phyloP scores from a whole-genome alignment of 2,797 vertebrate genomes.

The Phylloscopus collybita region DNA sequence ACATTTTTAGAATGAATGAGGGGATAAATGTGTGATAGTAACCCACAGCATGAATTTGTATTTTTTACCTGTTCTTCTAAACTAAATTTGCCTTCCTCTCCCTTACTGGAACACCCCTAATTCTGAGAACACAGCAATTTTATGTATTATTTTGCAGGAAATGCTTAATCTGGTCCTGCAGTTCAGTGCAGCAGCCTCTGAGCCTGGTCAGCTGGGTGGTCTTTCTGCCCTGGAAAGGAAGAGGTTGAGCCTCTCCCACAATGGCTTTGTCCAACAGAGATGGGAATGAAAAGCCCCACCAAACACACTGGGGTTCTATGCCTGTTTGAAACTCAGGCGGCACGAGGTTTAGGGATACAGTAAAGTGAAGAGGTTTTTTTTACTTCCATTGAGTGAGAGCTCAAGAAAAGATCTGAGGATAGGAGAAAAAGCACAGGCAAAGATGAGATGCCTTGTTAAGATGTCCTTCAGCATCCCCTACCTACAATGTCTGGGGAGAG shows the following conservation, averaged over 20 bases:
- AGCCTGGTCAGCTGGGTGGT: background rate
- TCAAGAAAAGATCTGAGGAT: background rate
- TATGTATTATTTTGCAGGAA: background rate
- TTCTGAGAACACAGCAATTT: background rate
- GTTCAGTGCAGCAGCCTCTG: background rate
- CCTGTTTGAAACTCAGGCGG: background rate
- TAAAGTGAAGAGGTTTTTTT: background rate
- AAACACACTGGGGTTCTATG: background rate
- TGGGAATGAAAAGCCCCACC: background rate
- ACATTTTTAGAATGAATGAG: background rate
- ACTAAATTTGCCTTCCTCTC: background rate
- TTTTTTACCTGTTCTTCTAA: background rate
- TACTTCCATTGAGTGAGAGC: background rate
- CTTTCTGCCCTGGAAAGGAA: background rate
- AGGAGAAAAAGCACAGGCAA: background rate
- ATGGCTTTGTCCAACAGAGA: background rate
- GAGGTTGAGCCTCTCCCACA: background rate
- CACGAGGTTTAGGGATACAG: background rate
- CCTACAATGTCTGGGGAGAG: too few relatives aligned
- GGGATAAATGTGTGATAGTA: background rate
- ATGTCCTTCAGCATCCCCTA: background rate
- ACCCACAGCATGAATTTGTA: background rate
- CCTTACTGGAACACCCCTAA: background rate
- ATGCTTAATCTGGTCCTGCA: background rate
- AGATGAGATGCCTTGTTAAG: background rate